These are phyloP conservation scores for Melipona quadrifasciata DNA, from an alignment of 1,140 invertebrate genomes.

Conservation along the genomic window DNA sequence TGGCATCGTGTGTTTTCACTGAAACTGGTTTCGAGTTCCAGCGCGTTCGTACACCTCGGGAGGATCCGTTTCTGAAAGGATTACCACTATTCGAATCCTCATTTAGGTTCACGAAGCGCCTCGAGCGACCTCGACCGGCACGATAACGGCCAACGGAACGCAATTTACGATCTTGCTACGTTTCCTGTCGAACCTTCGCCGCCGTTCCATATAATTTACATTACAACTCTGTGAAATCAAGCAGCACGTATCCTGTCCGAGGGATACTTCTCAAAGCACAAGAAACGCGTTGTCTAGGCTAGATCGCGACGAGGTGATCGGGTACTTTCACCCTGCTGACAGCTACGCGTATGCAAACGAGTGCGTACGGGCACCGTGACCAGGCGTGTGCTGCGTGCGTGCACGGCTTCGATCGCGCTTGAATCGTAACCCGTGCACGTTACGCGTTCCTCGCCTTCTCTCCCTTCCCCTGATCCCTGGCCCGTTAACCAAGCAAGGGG, in stretches of 20 bases:
- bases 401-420: constrained; percentile 18
- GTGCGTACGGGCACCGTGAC: constrained; percentile 29
- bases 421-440: constrained; percentile 29
- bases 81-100: background rate
- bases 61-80: background rate
- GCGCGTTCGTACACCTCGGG: background rate
- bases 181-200: background rate
- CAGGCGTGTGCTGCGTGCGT: constrained; percentile 30
- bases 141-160: too few species aligned
- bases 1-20: background rate
- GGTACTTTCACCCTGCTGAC: constrained; percentile 51
- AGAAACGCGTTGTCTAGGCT: background rate
- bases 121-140: background rate
- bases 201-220: background rate
- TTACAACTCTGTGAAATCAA: background rate
- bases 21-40: background rate
- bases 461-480: background rate
- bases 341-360: constrained; percentile 49
- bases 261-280: background rate
- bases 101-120: background rate
- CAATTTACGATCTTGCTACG: background rate
- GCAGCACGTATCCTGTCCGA: background rate
- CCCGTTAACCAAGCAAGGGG: background rate
- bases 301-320: constrained; percentile 28
- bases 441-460: constrained; percentile 36